Evolutionary conservation across 1,140 invertebrate genomes (phyloP).

Genomic region (Lordiphosa collinella): DNA sequence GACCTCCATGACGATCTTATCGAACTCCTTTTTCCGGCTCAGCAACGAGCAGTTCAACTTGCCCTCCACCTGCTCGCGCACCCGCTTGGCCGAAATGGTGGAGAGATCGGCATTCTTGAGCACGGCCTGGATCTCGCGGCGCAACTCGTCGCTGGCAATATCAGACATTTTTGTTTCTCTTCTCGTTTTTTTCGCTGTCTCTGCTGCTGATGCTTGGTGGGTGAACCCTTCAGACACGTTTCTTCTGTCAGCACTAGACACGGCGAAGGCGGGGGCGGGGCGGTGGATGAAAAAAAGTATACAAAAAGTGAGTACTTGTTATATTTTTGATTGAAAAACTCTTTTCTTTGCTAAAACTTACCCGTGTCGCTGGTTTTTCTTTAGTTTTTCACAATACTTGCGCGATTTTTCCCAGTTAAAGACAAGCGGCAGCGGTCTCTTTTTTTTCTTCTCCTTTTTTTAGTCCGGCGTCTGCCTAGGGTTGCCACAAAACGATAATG

Average conservation of each 20-base stretch:
- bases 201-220: no score
- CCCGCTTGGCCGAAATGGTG: constrained; percentile 92
- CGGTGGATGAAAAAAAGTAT: no score
- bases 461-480: constrained; percentile 52
- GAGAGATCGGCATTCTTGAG: constrained; percentile 92
- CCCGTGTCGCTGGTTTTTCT: constrained; percentile 3
- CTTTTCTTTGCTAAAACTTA: not conserved
- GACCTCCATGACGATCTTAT: constrained; percentile 88
- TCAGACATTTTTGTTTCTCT: constrained; percentile 64
- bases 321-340: not conserved
- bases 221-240: constrained; percentile 55
- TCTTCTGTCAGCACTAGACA: constrained; percentile 31
- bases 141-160: constrained; percentile 67
- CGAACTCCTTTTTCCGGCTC: constrained; percentile 90
- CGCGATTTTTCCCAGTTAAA: constrained; percentile 17
- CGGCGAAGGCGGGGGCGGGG: not conserved
- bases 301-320: no score
- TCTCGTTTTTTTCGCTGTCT: constrained; percentile 16
- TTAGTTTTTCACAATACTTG: constrained; percentile 26
- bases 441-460: constrained; percentile 55
- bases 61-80: constrained; percentile 92
- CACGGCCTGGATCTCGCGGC: constrained; percentile 81
- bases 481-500: no score
- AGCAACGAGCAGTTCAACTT: constrained; percentile 88
- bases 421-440: constrained; percentile 18